These are phyloP conservation scores for Lasioglossum oenotherae DNA, from an alignment of 2,888 invertebrate species.

Conservation along the genomic window DNA sequence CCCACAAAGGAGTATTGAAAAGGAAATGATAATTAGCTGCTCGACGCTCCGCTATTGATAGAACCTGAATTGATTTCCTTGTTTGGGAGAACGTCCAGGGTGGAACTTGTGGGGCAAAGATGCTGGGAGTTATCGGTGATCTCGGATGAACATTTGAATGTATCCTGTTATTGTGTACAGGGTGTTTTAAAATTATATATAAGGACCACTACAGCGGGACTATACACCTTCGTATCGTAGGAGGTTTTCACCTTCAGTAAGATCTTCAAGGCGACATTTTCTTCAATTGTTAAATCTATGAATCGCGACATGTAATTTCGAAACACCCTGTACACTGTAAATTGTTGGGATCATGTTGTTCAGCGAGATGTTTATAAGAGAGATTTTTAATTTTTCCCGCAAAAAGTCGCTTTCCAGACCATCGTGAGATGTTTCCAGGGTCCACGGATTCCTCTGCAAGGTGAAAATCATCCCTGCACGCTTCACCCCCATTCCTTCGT, in stretches of 20 bases:
- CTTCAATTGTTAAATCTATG: too few species aligned
- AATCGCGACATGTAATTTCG: too few species aligned
- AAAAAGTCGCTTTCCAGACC: background rate
- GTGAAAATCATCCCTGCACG: constrained; percentile 38
- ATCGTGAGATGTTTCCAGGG: background rate
- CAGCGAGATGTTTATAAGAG: background rate
- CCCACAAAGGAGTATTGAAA: constrained; percentile 16
- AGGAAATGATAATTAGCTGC: constrained; percentile 37
- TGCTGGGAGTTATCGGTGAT: background rate
- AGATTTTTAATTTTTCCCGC: background rate
- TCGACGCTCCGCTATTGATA: background rate
- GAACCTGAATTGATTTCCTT: constrained; percentile 5
- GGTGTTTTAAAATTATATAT: background rate
- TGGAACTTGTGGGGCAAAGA: background rate
- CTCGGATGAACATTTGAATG: background rate
- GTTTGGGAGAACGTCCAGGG: background rate
- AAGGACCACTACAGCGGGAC: too few species aligned
- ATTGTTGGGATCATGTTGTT: background rate
- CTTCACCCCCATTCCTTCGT: constrained; percentile 6
- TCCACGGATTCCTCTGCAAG: constrained; percentile 23
- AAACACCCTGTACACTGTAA: too few species aligned
- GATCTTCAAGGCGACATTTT: background rate
- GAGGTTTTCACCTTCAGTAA: too few species aligned
- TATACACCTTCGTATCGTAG: too few species aligned
- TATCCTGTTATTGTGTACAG: background rate